These are phyloP conservation scores for Meandrusa payeni DNA, from an alignment of 2,888 invertebrate species.

Conservation along the genomic window DNA sequence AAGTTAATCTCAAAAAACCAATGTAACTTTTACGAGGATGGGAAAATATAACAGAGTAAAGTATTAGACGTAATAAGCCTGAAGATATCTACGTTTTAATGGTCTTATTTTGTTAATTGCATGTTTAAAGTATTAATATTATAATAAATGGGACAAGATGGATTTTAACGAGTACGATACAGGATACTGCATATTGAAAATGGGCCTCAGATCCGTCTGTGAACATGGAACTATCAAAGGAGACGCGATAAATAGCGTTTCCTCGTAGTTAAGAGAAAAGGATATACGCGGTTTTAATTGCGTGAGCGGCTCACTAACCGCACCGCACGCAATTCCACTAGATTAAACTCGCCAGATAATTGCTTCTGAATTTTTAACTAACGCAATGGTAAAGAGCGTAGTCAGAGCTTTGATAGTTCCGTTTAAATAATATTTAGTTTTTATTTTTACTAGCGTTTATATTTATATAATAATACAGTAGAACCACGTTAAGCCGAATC, in stretches of 20 bases:
- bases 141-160: background rate
- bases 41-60: no score
- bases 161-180: background rate
- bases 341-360: conserved; percentile 33
- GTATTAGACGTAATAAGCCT: no score
- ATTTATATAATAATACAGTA: no score
- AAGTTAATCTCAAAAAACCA: no score
- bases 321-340: conserved; percentile 31
- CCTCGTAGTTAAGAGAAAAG: conserved; percentile 2
- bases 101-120: background rate
- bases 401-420: conserved; percentile 1
- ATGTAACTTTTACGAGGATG: no score
- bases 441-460: no score
- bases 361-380: conserved; percentile 18
- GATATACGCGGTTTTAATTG: conserved; percentile 30
- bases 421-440: no score
- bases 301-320: conserved; percentile 29
- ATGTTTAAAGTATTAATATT: background rate
- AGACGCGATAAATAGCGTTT: conserved; percentile 8
- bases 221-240: conserved; percentile 5
- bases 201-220: background rate
- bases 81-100: background rate
- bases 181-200: background rate
- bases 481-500: no score
- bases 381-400: conserved; percentile 14